Evolutionary conservation across 2,888 invertebrate genomes (phyloP).

Genomic region (Himalopsyche kuldschensis): DNA sequence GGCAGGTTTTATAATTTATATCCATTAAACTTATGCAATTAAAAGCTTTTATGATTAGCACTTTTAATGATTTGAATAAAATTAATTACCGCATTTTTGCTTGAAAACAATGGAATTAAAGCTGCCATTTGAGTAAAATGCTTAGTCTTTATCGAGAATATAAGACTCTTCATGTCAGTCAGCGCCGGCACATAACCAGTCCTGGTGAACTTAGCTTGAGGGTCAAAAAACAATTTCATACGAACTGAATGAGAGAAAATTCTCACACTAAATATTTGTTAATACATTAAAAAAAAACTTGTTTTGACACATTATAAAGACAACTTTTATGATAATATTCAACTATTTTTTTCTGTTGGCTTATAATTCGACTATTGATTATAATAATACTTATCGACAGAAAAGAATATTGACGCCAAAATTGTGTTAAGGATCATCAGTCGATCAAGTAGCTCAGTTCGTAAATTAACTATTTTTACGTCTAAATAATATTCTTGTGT

Average conservation of each 20-base stretch:
- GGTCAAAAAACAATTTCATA: background rate
- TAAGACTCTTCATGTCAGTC: background rate
- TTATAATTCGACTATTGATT: background rate
- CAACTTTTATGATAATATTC: background rate
- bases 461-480: too few relatives aligned
- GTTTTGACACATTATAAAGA: background rate
- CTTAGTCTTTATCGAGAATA: background rate
- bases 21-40: background rate
- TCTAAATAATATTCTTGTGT: too few relatives aligned
- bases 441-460: too few relatives aligned
- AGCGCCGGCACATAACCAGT: background rate
- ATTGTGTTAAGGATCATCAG: too few relatives aligned
- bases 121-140: background rate
- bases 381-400: too few relatives aligned
- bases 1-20: background rate
- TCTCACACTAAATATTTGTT: background rate
- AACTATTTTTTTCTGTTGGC: background rate
- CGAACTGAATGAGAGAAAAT: background rate
- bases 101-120: background rate
- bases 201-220: background rate
- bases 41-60: background rate
- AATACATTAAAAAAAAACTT: background rate
- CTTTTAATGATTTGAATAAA: background rate
- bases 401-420: too few relatives aligned
- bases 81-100: background rate